Base-by-base conservation (phyloP, 2,113 vertebrate species). In the Edolisoma coerulescens region DNA sequence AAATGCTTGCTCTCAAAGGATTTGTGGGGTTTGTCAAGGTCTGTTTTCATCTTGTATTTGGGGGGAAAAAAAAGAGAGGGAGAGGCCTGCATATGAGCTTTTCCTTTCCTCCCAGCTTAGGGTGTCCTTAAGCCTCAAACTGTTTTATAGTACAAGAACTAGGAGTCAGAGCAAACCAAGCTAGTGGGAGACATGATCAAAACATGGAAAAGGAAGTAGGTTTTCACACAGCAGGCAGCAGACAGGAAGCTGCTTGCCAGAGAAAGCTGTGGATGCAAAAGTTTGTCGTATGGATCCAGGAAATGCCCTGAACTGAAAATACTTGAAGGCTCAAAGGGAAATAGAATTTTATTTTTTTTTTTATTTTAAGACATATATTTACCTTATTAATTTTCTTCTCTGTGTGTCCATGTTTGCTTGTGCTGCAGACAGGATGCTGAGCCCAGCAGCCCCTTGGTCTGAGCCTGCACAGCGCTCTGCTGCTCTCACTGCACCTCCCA, bases 121-220 rank as follows among this genome's bases (percentile, higher is more conserved):
- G 6, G 16, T 44, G 11, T 64, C 33, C 47, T 75, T 84, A 94
- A 87, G 60, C 33, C 37, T 75, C 52, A 8, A 56, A 60, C 3
- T 44, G 13, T 68, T 93, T 76, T 64, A 15, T 56, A 28, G 24
- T 16, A 56, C 35, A 87, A 64, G 60, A 89, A 33, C n/a, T 42
- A 45, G 56, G 16, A 93, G 33, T 23, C 65, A 82, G 79, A 63
- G 57, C 60, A 89, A 79, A 76, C 24, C 39, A 75, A 79, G 53
- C 41, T 79, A 22, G 39, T 79, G 74, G 65, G 92, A 91, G 78
- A 80, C 6, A 4, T 1, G 1, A 82, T 61, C 20, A 69, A 94
- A 87, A 79, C 70, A 94, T 85, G 85, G 69, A 68, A 85, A 84
- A 89, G 60, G 87, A 93, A 93, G 60, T 33, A 27, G 16, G 11